These are phyloP conservation scores for Aphelinus atriplicis DNA, from an alignment of 1,140 invertebrate genomes.

Conservation along the genomic window DNA sequence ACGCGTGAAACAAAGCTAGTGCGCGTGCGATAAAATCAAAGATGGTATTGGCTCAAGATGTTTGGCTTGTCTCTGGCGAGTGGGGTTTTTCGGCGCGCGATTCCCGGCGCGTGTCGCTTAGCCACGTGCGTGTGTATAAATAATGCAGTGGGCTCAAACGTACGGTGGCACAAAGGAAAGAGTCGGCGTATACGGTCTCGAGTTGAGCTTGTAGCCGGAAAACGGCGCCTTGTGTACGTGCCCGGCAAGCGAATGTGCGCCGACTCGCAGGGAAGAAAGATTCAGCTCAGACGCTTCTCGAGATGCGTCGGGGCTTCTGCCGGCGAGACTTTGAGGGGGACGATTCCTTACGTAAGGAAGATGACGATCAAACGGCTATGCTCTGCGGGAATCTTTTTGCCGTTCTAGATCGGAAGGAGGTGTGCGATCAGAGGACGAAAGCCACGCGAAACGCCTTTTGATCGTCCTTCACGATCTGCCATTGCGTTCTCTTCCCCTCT, in stretches of 20 bases:
- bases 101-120: neutral
- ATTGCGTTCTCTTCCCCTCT: no score
- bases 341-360: neutral
- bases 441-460: neutral
- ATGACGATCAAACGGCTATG: conserved; percentile 7
- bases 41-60: no score
- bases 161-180: conserved; percentile 5
- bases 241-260: neutral
- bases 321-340: neutral
- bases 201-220: no score
- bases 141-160: no score
- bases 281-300: no score
- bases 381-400: conserved; percentile 3
- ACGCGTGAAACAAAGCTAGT: no score
- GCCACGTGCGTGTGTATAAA: neutral
- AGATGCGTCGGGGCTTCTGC: no score
- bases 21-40: no score
- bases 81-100: neutral
- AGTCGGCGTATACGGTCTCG: no score
- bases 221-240: conserved; percentile 6
- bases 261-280: no score
- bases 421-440: neutral
- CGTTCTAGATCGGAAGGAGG: neutral
- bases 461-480: no score
- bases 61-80: no score